These are phyloP conservation scores for Gymnorhina tibicen DNA, from an alignment of 2,113 vertebrate genomes.

Conservation along the genomic window DNA sequence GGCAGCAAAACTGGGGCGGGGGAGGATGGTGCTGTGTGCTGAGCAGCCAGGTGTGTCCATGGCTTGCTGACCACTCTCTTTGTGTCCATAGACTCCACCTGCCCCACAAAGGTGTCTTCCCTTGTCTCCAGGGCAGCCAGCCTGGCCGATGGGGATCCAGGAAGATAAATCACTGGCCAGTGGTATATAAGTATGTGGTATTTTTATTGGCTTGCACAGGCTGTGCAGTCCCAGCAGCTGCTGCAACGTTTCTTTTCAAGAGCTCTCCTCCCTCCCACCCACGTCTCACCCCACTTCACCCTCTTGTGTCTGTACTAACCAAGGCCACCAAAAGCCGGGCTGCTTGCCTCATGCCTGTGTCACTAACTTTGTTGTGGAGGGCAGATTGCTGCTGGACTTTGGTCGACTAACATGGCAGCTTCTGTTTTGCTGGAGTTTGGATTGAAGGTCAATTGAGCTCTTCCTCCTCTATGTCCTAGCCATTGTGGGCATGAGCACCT, in stretches of 20 bases:
- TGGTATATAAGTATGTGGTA: conserved; percentile 68
- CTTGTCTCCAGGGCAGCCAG: conserved; percentile 58
- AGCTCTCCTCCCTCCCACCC: background rate
- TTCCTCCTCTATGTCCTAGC: background rate
- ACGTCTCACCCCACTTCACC: background rate
- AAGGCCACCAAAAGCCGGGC: background rate
- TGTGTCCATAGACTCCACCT: conserved; percentile 65
- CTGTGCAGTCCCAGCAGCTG: conserved; percentile 43
- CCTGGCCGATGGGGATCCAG: conserved; percentile 35
- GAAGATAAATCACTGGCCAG: conserved; percentile 66
- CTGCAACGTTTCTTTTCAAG: background rate
- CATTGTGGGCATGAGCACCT: background rate
- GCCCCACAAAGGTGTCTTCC: conserved; percentile 61
- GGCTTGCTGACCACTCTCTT: conserved; percentile 59
- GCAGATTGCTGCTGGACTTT: background rate
- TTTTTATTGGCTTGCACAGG: conserved; percentile 50
- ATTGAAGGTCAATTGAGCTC: background rate
- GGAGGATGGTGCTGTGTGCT: background rate
- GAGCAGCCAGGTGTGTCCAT: background rate
- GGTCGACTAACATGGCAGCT: background rate
- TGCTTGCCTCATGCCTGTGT: background rate
- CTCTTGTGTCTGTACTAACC: conserved; percentile 4
- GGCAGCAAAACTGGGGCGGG: background rate
- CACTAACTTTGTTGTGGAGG: background rate
- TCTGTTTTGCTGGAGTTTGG: background rate